These are phyloP conservation scores for Anagrus nilaparvatae DNA, from an alignment of 1,140 invertebrate genomes.

Conservation along the genomic window DNA sequence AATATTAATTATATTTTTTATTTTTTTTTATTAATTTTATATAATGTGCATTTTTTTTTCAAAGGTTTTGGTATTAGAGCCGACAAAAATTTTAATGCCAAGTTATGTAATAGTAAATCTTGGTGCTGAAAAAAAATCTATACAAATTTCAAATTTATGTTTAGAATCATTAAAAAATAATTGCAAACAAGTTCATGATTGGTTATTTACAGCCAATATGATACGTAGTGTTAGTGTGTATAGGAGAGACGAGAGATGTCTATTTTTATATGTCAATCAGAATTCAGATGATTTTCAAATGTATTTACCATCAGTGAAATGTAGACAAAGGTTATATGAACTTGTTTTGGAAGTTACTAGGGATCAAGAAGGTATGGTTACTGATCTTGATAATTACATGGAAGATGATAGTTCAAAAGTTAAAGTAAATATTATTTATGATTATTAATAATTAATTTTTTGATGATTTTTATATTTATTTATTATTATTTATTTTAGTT, in stretches of 20 bases:
- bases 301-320: conserved; percentile 83
- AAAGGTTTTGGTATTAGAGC: conserved; percentile 82
- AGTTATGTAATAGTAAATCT: conserved; percentile 92
- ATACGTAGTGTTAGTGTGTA: conserved; percentile 92
- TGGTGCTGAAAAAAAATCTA: conserved; percentile 82
- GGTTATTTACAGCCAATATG: conserved; percentile 83
- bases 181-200: conserved; percentile 82
- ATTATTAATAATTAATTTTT: background rate
- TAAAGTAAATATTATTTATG: conserved; percentile 33
- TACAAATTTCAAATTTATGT: conserved; percentile 80
- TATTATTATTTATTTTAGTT: conserved; percentile 52
- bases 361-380: conserved; percentile 75
- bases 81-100: conserved; percentile 86
- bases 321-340: conserved; percentile 74
- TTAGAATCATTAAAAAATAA: conserved; percentile 62
- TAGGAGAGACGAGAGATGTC: conserved; percentile 88
- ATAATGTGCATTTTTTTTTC: conserved; percentile 16
- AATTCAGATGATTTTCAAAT: conserved; percentile 99
- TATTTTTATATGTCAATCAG: conserved; percentile 96
- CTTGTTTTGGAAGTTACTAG: conserved; percentile 73
- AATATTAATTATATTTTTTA: conserved; percentile 36
- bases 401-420: conserved; percentile 56
- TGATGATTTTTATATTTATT: background rate
- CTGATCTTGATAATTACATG: conserved; percentile 66
- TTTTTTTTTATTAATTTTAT: conserved; percentile 11